Base-by-base conservation (phyloP, 2,888 invertebrate species). In the Eristalis intricaria region DNA sequence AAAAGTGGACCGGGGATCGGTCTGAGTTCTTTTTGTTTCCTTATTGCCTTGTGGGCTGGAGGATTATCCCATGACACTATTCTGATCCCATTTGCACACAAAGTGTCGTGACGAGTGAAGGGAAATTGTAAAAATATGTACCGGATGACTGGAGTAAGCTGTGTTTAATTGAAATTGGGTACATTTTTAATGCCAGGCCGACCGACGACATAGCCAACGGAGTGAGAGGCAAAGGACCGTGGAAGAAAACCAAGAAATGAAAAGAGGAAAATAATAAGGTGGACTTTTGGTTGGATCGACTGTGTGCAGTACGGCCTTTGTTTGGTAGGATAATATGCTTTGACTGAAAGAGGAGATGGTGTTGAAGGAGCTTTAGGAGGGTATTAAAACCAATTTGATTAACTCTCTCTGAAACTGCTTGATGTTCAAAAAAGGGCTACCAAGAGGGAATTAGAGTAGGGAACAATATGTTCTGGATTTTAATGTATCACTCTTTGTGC, bases 141-240 rank as follows among this genome's bases (percentile, higher is more conserved):
- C 64, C 85, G 85, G 85, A 86, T 74, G 65, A 71, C 82, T 78
- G 78, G 78, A 83, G 75, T 83, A 86, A 86, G 83, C 61, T 65
- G 78, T 66, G 74, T 78, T 86, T 86, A 86, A 86, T 86, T 86
- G 83, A 86, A 86, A 86, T 78, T 79, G 74, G 86, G 73, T 86
- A 74, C 83, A 86, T 78, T 78, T 86, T 86, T 83, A 86, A 86
- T 86, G 78, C 15, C 75, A 50, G 19, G 50, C n/a, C n/a, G 43
- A 1, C 43, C 40, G 40, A 40, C n/a, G 43, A n/a, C n/a, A 4
- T 43, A n/a, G 43, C 43, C 43, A 19, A 7, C 50, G 8, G 50
- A 32, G 32, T 8, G 32, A 8, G 10, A 8, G n/a, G 2, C 11
- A 23, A 8, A 8, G 32, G 26, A 38, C 15, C 60, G 40, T 5